phyloP scores from a whole-genome alignment of 2,888 invertebrate species.

The Perizoma affinitatum region DNA sequence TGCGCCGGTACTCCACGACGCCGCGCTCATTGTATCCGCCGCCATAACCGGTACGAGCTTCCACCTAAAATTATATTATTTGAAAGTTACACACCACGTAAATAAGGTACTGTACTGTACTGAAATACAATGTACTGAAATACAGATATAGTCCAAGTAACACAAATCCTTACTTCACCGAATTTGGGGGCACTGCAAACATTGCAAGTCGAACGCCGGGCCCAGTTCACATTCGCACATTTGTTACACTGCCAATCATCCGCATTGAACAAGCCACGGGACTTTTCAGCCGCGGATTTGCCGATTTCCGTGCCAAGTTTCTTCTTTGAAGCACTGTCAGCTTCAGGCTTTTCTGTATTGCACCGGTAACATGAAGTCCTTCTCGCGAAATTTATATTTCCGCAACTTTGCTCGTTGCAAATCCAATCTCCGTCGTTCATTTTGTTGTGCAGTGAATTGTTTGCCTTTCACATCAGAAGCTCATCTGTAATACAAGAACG shows the following conservation, averaged over 20 bases:
- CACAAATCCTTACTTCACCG: conserved; percentile 89
- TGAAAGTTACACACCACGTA: no score
- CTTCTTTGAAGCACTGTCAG: conserved; percentile 83
- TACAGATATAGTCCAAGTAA: neutral
- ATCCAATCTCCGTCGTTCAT: conserved; percentile 87
- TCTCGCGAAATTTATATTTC: conserved; percentile 97
- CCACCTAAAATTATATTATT: conserved; percentile 69
- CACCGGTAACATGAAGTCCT: conserved; percentile 96
- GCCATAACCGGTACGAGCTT: conserved; percentile 91
- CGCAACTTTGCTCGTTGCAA: conserved; percentile 89
- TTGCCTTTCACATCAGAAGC: conserved; percentile 46
- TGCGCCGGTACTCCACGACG: conserved; percentile 96
- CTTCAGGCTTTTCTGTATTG: conserved; percentile 87
- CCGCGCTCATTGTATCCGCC: conserved; percentile 98
- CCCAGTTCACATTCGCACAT: conserved; percentile 99
- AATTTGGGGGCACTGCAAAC: conserved; percentile 99
- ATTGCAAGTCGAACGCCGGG: conserved; percentile 97
- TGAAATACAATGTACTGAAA: conserved; percentile 3
- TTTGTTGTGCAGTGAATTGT: conserved; percentile 57
- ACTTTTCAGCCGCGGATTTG: conserved; percentile 98
- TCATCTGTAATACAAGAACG: conserved; percentile 42
- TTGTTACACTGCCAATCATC: conserved; percentile 99
- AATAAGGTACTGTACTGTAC: neutral
- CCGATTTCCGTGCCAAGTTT: conserved; percentile 98
- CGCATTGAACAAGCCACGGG: conserved; percentile 96